phyloP scores from a whole-genome alignment of 2,888 invertebrate species.

The Microplitis deprimator region DNA sequence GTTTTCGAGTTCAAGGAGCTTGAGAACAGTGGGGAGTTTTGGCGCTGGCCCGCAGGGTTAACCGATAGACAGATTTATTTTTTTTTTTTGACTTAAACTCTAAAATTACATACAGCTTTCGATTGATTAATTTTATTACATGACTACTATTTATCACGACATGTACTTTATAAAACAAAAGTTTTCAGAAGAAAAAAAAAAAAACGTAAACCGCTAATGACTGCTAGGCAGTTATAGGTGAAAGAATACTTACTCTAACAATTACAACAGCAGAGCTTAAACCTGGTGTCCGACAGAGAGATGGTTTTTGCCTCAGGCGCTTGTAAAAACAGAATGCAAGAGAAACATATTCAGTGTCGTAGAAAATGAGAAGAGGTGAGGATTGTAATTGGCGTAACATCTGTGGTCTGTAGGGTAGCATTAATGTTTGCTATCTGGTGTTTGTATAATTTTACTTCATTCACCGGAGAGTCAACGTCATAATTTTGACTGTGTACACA shows the following conservation, averaged over 20 bases:
- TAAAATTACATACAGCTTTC: too few species aligned
- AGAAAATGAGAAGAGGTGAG: conserved; percentile 58
- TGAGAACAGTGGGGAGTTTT: too few species aligned
- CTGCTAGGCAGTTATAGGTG: not conserved
- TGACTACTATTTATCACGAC: too few species aligned
- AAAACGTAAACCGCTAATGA: too few species aligned
- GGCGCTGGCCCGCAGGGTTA: too few species aligned
- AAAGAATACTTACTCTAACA: conserved; percentile 23
- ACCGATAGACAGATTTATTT: too few species aligned
- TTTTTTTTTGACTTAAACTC: too few species aligned
- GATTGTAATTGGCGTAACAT: conserved; percentile 71
- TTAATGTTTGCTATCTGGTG: conserved; percentile 67
- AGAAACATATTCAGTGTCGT: conserved; percentile 3
- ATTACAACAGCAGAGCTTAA: conserved; percentile 39
- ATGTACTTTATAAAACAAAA: not conserved
- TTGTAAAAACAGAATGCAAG: conserved; percentile 35
- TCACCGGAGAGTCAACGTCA: conserved; percentile 28
- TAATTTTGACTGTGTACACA: conserved; percentile 4
- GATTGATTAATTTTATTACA: too few species aligned
- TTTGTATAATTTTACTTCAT: conserved; percentile 22
- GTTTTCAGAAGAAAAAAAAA: not conserved
- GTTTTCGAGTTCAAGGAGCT: too few species aligned
- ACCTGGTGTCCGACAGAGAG: conserved; percentile 52
- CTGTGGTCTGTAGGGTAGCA: conserved; percentile 69
- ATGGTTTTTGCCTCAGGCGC: conserved; percentile 50